Evolutionary conservation across 2,113 vertebrate genomes (phyloP).

Genomic region (Leptocoma aspasia): DNA sequence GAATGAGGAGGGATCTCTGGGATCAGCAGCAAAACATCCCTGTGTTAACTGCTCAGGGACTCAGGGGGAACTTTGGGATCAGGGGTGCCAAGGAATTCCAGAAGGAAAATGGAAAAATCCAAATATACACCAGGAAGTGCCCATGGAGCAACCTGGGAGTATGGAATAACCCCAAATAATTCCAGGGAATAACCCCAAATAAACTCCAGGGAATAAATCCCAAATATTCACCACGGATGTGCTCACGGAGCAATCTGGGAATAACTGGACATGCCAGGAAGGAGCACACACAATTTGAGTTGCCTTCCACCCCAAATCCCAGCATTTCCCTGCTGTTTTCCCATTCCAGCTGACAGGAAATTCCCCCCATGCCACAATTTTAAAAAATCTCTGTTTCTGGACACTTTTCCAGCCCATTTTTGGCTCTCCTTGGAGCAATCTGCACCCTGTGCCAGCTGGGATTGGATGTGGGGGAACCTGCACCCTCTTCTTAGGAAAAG

Average conservation of each 20-base stretch:
- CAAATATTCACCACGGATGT: rapidly evolving
- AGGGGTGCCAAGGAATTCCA: not conserved
- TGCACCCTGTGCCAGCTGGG: not conserved
- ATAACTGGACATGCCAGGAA: rapidly evolving
- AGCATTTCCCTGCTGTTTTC: not conserved
- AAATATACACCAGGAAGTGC: not conserved
- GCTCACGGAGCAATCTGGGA: not conserved
- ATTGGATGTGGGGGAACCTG: not conserved
- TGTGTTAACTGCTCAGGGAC: not conserved
- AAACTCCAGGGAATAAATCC: rapidly evolving
- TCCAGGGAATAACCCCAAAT: not conserved
- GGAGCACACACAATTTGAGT: rapidly evolving
- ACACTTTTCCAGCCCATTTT: not conserved
- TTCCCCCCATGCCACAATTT: not conserved
- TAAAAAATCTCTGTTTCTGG: not conserved
- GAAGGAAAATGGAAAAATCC: rapidly evolving
- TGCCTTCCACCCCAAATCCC: not conserved
- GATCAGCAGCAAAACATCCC: not conserved
- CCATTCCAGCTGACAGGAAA: not conserved
- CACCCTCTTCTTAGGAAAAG: not conserved
- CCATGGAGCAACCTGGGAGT: not conserved
- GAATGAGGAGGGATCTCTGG: not conserved
- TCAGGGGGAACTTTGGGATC: not conserved
- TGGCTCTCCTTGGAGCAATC: not conserved
- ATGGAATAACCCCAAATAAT: not conserved